A percentile compares a stretch with the other conserved stretches of the same genome.
These are phyloP conservation scores for Kuschelorhynchus macadamiae DNA, from an alignment of 2,888 invertebrate genomes.

Conservation along the genomic window DNA sequence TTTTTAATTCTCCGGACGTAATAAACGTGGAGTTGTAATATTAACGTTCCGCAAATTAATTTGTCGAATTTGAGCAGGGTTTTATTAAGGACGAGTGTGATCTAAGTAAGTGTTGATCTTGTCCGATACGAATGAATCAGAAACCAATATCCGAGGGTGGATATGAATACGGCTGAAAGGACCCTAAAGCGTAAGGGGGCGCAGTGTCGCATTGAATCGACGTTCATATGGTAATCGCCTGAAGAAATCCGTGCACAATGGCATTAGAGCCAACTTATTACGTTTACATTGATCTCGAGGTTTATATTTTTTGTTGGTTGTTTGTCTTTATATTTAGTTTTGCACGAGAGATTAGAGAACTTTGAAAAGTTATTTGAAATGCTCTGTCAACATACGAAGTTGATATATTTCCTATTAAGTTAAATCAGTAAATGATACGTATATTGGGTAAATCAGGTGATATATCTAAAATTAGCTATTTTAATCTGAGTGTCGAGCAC, in stretches of 20 bases:
- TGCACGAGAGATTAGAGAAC: slow-evolving; percentile 62
- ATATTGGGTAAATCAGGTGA: no score
- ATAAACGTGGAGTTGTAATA: slow-evolving; percentile 40
- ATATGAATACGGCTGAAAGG: slow-evolving; percentile 46
- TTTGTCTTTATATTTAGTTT: slow-evolving; percentile 70
- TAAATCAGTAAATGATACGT: neutral
- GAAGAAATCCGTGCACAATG: slow-evolving; percentile 69
- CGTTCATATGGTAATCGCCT: slow-evolving; percentile 69
- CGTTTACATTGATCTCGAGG: slow-evolving; percentile 70
- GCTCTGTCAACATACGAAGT: slow-evolving; percentile 22
- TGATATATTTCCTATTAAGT: slow-evolving; percentile 5
- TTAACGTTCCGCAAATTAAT: slow-evolving; percentile 43
- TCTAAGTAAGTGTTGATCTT: slow-evolving; percentile 67
- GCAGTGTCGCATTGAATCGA: slow-evolving; percentile 62
- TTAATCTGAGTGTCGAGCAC: no score
- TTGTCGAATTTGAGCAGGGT: slow-evolving; percentile 37
- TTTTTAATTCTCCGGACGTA: slow-evolving; percentile 28
- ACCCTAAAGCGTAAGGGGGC: slow-evolving; percentile 55
- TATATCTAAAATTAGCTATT: no score
- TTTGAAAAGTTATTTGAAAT: slow-evolving; percentile 43
- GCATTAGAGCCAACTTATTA: slow-evolving; percentile 70
- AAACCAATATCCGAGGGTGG: slow-evolving; percentile 67
- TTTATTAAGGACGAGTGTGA: slow-evolving; percentile 51
- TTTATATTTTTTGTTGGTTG: slow-evolving; percentile 68
- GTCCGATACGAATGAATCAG: slow-evolving; percentile 68